Percentiles rank a stretch among this genome's conserved stretches.
phyloP scores from a whole-genome alignment of 2,113 vertebrate genomes.

The Antidorcas marsupialis region DNA sequence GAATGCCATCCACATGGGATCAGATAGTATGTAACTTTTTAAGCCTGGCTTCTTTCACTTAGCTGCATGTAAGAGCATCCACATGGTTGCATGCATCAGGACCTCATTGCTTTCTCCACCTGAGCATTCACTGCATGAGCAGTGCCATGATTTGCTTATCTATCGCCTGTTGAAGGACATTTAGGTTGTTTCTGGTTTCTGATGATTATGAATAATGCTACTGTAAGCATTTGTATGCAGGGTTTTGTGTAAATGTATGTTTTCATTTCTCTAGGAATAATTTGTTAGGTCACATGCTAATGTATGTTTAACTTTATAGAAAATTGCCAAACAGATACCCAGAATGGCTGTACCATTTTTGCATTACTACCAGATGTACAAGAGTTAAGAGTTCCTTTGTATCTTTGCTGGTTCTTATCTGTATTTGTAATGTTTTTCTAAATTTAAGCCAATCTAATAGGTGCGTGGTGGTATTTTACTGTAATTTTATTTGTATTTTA shows the following conservation, averaged over 20 bases:
- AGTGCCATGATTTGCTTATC: not conserved
- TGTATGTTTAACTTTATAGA: not conserved
- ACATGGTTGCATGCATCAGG: no score
- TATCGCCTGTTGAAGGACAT: not conserved
- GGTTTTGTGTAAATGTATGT: not conserved
- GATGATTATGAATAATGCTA: not conserved
- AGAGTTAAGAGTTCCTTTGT: not conserved
- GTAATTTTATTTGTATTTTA: not conserved
- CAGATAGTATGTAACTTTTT: not conserved
- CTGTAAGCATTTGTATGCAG: not conserved
- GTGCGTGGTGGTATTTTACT: not conserved
- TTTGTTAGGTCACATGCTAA: not conserved
- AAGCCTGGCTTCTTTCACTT: not conserved
- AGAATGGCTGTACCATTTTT: not conserved
- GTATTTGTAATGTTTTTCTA: not conserved
- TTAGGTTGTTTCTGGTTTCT: not conserved
- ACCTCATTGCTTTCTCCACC: not conserved
- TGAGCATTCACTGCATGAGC: not conserved
- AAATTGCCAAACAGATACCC: not conserved
- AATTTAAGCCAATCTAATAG: not conserved
- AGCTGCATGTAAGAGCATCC: not conserved
- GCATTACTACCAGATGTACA: not conserved
- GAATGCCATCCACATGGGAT: not conserved
- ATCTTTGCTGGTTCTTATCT: not conserved
- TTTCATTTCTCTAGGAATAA: not conserved